Evolutionary conservation across 1,140 invertebrate genomes (phyloP).

Genomic region (Radopholus similis): DNA sequence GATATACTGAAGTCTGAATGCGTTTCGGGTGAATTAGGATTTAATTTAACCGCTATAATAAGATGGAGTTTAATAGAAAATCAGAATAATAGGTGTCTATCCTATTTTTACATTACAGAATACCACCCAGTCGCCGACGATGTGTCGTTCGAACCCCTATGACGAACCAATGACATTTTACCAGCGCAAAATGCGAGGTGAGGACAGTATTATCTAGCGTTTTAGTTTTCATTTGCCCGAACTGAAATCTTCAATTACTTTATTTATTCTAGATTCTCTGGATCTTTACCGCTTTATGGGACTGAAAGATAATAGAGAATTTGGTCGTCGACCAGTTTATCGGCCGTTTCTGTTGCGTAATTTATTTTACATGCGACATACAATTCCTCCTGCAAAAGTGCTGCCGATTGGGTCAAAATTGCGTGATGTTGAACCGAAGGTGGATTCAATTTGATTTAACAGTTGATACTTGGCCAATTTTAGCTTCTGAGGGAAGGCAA

Average conservation of each 20-base stretch:
- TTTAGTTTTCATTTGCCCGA: not conserved
- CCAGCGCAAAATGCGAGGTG: slow-evolving; percentile 10
- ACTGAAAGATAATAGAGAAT: not conserved
- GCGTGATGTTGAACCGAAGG: not conserved
- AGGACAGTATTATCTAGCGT: not conserved
- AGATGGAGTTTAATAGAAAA: too few species aligned
- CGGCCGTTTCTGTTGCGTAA: slow-evolving; percentile 5
- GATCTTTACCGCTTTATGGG: slow-evolving; percentile 5
- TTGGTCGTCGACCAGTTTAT: not conserved
- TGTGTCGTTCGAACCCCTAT: not conserved
- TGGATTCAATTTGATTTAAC: too few species aligned
- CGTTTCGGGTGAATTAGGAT: too few species aligned
- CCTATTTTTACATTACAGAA: too few species aligned
- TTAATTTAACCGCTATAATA: too few species aligned
- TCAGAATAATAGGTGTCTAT: too few species aligned
- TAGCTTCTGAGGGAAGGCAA: too few species aligned
- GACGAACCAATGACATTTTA: not conserved
- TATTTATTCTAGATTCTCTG: not conserved
- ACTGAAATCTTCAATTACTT: not conserved
- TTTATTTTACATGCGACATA: slow-evolving; percentile 5
- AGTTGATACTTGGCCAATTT: too few species aligned
- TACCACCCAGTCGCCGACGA: not conserved
- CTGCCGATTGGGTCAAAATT: not conserved
- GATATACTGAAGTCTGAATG: too few species aligned
- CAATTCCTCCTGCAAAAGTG: not conserved